Evolutionary conservation across 2,113 vertebrate genomes (phyloP).

Genomic region (Sus scrofa): T2T-Sscrofa CM000814.6:84893001-84893500

Average conservation of each 20-base stretch:
- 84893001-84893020: slow-evolving; percentile 75
- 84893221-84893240: slow-evolving; percentile 42
- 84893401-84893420: slow-evolving; percentile 76
- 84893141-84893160: slow-evolving; percentile 69
- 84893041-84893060: slow-evolving; percentile 83
- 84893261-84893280: slow-evolving; percentile 61
- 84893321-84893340: slow-evolving; percentile 57
- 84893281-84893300: slow-evolving; percentile 44
- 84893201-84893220: slow-evolving; percentile 53
- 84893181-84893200: slow-evolving; percentile 70
- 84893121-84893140: slow-evolving; percentile 78
- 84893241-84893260: slow-evolving; percentile 44
- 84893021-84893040: slow-evolving; percentile 73
- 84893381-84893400: slow-evolving; percentile 68
- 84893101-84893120: slow-evolving; percentile 79
- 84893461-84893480: slow-evolving; percentile 80
- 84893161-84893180: slow-evolving; percentile 69
- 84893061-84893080: slow-evolving; percentile 80
- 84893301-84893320: slow-evolving; percentile 29
- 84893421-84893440: slow-evolving; percentile 57
- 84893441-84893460: slow-evolving; percentile 58
- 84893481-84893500: slow-evolving; percentile 79
- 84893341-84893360: background rate
- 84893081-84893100: slow-evolving; percentile 84
- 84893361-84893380: slow-evolving; percentile 69